These are phyloP conservation scores for Euplexia lucipara DNA, from an alignment of 2,888 invertebrate genomes.

Conservation along the genomic window DNA sequence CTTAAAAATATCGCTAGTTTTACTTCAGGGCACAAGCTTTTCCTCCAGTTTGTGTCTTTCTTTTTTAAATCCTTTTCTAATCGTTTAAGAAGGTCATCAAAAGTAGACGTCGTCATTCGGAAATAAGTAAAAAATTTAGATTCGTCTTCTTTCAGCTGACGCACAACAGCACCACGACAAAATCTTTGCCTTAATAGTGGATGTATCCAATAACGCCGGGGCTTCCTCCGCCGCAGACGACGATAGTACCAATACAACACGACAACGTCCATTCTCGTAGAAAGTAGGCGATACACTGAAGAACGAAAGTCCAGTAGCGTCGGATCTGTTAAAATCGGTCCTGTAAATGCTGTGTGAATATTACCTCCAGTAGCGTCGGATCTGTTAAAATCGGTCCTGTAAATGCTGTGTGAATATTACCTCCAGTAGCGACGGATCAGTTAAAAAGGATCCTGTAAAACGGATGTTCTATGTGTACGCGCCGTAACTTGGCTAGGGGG, in stretches of 20 bases:
- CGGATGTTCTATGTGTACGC: not conserved
- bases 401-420: too few relatives aligned
- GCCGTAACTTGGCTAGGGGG: too few relatives aligned
- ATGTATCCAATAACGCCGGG: constrained; percentile 61
- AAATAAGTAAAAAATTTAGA: constrained; percentile 53
- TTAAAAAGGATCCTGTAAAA: constrained; percentile 27
- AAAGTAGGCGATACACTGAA: constrained; percentile 35
- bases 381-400: constrained; percentile 33
- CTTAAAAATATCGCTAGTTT: constrained; percentile 58
- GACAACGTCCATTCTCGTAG: constrained; percentile 39
- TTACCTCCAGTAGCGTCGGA: constrained; percentile 37
- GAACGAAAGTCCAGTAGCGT: constrained; percentile 37
- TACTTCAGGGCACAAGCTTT: constrained; percentile 49
- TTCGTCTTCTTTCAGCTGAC: constrained; percentile 54
- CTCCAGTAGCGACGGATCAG: constrained; percentile 43
- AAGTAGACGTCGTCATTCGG: constrained; percentile 33
- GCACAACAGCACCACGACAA: constrained; percentile 31
- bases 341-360: not conserved
- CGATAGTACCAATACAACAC: constrained; percentile 63
- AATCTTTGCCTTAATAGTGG: constrained; percentile 28
- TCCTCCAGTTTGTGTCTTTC: constrained; percentile 41
- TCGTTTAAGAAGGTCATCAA: constrained; percentile 47
- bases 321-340: constrained; percentile 40
- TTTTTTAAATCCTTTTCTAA: constrained; percentile 50
- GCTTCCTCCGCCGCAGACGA: constrained; percentile 54